Percentiles rank a stretch among this genome's conserved stretches.
These are phyloP conservation scores for Oceanodroma tethys DNA, from an alignment of 2,113 vertebrate species.

Conservation along the genomic window DNA sequence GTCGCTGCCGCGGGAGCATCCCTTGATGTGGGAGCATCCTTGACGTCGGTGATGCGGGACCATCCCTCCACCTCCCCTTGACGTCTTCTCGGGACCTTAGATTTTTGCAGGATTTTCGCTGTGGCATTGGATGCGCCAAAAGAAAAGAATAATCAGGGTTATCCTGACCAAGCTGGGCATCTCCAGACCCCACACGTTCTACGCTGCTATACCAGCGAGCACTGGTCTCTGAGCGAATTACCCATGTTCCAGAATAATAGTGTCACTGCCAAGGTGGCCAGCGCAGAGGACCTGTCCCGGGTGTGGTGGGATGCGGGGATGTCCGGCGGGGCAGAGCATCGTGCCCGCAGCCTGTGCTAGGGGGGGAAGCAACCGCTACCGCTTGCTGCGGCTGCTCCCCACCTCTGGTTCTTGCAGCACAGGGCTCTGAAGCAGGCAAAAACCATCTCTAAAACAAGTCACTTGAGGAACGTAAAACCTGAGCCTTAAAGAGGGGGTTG, in stretches of 20 bases:
- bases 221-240: background rate
- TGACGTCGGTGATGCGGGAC: rapidly evolving
- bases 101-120: background rate
- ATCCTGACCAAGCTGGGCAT: background rate
- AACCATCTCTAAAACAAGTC: background rate
- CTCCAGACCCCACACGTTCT: background rate
- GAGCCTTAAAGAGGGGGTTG: background rate
- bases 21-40: background rate
- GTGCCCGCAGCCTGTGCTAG: rapidly evolving
- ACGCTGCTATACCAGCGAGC: background rate
- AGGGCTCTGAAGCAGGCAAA: background rate
- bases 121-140: too few species aligned
- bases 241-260: background rate
- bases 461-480: background rate
- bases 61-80: background rate
- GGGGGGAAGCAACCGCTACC: background rate
- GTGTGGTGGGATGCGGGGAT: background rate
- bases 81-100: background rate
- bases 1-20: rapidly evolving
- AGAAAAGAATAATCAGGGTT: background rate
- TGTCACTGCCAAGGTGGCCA: background rate
- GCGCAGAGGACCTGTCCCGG: rapidly evolving
- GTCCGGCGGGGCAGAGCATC: too few species aligned
- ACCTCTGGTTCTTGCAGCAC: rapidly evolving
- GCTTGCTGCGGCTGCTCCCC: background rate